Conservation (phyloP, 2,113 vertebrate genomes). For the Tenebrosternarchus preto region DNA sequence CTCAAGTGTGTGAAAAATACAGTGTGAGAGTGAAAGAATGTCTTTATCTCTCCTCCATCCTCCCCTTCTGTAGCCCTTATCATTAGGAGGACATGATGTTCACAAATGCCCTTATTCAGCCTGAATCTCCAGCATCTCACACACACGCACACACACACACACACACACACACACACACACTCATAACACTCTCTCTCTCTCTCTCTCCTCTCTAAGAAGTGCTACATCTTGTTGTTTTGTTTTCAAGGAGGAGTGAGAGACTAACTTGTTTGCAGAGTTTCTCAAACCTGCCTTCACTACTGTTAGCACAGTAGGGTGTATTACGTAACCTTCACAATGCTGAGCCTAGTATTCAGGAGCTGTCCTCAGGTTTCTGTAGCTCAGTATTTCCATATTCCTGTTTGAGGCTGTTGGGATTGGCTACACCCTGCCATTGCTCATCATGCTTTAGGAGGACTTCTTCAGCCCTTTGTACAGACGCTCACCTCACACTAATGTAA, state of each 20-base stretch:
- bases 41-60: background rate
- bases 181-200: background rate
- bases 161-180: too few relatives aligned
- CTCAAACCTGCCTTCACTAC: background rate
- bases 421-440: background rate
- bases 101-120: slow-evolving; percentile 5
- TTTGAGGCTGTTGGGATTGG: background rate
- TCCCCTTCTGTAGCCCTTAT: background rate
- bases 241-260: background rate
- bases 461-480: background rate
- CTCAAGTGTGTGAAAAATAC: background rate
- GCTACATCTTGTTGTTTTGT: background rate
- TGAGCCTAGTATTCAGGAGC: background rate
- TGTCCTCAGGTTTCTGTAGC: slow-evolving; percentile 6
- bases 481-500: background rate
- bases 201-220: background rate
- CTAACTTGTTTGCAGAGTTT: background rate
- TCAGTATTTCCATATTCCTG: background rate
- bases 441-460: slow-evolving; percentile 9
- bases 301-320: background rate
- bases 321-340: background rate
- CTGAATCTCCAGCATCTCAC: background rate
- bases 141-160: too few relatives aligned
- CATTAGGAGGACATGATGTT: background rate
- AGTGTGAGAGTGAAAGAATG: background rate